Evolutionary conservation across 2,113 vertebrate genomes (phyloP).

Genomic region (Coturnix japonica): DNA sequence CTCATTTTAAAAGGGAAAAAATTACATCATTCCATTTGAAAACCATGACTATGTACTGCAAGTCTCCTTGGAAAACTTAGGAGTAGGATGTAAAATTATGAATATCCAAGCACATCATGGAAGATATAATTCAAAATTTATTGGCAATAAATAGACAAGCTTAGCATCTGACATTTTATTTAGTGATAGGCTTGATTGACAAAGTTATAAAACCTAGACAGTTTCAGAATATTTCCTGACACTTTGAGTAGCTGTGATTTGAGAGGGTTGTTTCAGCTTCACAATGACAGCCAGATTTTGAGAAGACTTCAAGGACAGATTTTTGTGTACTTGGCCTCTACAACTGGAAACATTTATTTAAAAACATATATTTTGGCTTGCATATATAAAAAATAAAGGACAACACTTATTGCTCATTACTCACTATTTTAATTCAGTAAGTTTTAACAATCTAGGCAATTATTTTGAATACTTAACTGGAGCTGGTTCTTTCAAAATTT

Average conservation of each 20-base stretch:
- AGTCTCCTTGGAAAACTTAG: neutral
- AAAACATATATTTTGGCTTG: neutral
- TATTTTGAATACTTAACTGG: neutral
- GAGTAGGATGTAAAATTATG: neutral
- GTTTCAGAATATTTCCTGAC: neutral
- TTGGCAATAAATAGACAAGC: slow-evolving; percentile 6
- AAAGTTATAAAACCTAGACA: neutral
- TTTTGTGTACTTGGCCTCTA: neutral
- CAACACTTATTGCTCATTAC: neutral
- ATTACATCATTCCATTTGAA: neutral
- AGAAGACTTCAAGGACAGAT: neutral
- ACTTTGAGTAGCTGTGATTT: neutral
- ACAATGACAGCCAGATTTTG: neutral
- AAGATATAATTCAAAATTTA: slow-evolving; percentile 4
- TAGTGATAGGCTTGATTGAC: slow-evolving; percentile 12
- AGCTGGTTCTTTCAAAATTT: neutral
- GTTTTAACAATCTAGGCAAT: neutral
- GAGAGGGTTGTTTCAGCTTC: neutral
- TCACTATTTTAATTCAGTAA: neutral
- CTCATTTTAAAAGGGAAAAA: neutral
- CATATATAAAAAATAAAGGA: neutral
- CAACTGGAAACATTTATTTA: neutral
- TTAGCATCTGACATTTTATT: slow-evolving; percentile 19
- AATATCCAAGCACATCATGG: neutral
- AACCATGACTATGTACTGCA: neutral